A percentile compares a stretch with the other conserved stretches of the same genome.
Evolutionary conservation across 2,888 invertebrate genomes (phyloP).

Genomic region (Eilema griseolum): DNA sequence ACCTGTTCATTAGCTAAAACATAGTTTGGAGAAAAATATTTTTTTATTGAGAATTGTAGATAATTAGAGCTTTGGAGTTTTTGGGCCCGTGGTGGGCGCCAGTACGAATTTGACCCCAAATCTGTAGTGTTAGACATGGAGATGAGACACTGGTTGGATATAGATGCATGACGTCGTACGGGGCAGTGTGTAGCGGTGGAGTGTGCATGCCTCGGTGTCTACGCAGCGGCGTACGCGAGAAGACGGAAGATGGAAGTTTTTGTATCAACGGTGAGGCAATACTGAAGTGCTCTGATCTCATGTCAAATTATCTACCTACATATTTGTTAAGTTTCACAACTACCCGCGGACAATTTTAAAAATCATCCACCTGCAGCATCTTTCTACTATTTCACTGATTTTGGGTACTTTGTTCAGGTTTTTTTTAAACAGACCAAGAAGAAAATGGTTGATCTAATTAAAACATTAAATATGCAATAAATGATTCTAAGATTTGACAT

Average conservation of each 20-base stretch:
- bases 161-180: slow-evolving; percentile 78
- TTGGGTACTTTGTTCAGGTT: neutral
- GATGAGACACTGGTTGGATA: slow-evolving; percentile 57
- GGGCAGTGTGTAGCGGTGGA: slow-evolving; percentile 68
- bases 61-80: slow-evolving; percentile 64
- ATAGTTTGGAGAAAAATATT: slow-evolving; percentile 57
- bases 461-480: neutral
- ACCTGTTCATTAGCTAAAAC: slow-evolving; percentile 59
- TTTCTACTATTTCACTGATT: neutral
- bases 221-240: slow-evolving; percentile 56
- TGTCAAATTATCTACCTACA: slow-evolving; percentile 31
- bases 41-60: slow-evolving; percentile 68
- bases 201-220: slow-evolving; percentile 73
- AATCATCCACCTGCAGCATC: no score
- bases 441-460: neutral
- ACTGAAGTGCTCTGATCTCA: slow-evolving; percentile 55
- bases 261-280: slow-evolving; percentile 64
- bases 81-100: slow-evolving; percentile 69
- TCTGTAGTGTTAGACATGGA: slow-evolving; percentile 54
- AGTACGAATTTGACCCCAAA: slow-evolving; percentile 59
- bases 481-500: neutral
- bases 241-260: slow-evolving; percentile 54
- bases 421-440: neutral
- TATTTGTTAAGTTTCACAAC: neutral
- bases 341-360: neutral